phyloP scores from a whole-genome alignment of 1,140 invertebrate genomes.

The Homalodisca vitripennis region DNA sequence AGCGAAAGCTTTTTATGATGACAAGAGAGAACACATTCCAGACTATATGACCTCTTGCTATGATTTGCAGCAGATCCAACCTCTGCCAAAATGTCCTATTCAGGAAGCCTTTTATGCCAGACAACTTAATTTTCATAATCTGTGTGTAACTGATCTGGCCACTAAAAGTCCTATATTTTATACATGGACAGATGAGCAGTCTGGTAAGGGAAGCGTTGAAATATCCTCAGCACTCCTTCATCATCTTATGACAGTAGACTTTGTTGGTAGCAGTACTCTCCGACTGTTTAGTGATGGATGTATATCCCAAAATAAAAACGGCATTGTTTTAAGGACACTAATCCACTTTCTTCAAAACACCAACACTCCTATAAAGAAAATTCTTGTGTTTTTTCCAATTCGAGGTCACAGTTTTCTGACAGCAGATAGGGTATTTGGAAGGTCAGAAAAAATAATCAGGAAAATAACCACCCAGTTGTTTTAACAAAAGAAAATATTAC shows the following conservation, averaged over 20 bases:
- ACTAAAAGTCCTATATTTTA: conserved; percentile 39
- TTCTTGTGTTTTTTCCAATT: conserved; percentile 41
- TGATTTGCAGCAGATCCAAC: too few relatives aligned
- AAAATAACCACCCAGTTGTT: conserved; percentile 38
- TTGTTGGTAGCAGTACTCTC: too few relatives aligned
- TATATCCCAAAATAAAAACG: conserved; percentile 45
- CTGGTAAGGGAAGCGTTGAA: too few relatives aligned
- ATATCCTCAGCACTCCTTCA: too few relatives aligned
- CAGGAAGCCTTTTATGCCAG: too few relatives aligned
- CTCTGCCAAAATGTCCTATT: too few relatives aligned
- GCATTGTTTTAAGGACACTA: background rate
- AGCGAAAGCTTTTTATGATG: too few relatives aligned
- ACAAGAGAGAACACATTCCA: too few relatives aligned
- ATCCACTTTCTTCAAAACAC: background rate
- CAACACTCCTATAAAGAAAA: conserved; percentile 6
- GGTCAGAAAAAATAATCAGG: conserved; percentile 40
- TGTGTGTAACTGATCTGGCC: too few relatives aligned
- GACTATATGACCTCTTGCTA: conserved; percentile 27
- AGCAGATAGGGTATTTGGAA: conserved; percentile 43
- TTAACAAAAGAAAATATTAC: conserved; percentile 23
- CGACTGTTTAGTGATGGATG: too few relatives aligned
- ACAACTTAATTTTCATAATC: conserved; percentile 46
- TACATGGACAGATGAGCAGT: conserved; percentile 43
- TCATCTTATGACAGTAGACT: too few relatives aligned
- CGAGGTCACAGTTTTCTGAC: conserved; percentile 43